A percentile compares a stretch with the other conserved stretches of the same genome.
Conservation (phyloP, 2,888 invertebrate species). For the Drosophila paramelanica region DNA sequence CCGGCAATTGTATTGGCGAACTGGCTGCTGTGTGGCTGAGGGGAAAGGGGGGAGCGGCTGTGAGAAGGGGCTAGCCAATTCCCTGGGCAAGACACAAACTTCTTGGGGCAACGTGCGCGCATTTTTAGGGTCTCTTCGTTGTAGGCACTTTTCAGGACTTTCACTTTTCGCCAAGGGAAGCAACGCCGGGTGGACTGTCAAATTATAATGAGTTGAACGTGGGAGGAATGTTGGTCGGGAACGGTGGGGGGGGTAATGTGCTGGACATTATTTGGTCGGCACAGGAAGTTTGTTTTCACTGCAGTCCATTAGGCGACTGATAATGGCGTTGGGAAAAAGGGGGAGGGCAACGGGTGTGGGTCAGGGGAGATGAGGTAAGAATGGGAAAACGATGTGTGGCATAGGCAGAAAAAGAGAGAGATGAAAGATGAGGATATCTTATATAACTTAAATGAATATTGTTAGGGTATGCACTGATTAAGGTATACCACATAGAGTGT, state of each 20-base stretch:
- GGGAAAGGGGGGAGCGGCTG: neutral
- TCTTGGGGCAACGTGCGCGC: constrained; percentile 48
- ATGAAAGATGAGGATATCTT: neutral
- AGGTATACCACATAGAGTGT: too few species aligned
- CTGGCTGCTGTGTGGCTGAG: neutral
- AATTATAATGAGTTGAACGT: constrained; percentile 64
- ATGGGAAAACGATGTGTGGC: neutral
- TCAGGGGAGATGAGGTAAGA: neutral
- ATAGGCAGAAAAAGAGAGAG: neutral
- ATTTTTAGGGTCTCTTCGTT: constrained; percentile 50
- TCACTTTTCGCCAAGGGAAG: constrained; percentile 58
- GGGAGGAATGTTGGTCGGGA: neutral
- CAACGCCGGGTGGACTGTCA: constrained; percentile 42
- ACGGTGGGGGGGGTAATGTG: neutral
- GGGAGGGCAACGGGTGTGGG: neutral
- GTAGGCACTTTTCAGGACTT: constrained; percentile 62
- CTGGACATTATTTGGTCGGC: constrained; percentile 53
- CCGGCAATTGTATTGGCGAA: constrained; percentile 36
- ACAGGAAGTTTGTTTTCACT: constrained; percentile 57
- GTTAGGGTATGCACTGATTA: neutral
- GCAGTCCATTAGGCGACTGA: constrained; percentile 68
- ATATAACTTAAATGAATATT: neutral
- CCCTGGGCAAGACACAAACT: constrained; percentile 29
- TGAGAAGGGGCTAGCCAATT: constrained; percentile 14
- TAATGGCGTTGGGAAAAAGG: constrained; percentile 18